Percentiles rank a stretch among this genome's conserved stretches.
Conservation (phyloP, 2,797 vertebrate species). For the Catharus ustulatus region DNA sequence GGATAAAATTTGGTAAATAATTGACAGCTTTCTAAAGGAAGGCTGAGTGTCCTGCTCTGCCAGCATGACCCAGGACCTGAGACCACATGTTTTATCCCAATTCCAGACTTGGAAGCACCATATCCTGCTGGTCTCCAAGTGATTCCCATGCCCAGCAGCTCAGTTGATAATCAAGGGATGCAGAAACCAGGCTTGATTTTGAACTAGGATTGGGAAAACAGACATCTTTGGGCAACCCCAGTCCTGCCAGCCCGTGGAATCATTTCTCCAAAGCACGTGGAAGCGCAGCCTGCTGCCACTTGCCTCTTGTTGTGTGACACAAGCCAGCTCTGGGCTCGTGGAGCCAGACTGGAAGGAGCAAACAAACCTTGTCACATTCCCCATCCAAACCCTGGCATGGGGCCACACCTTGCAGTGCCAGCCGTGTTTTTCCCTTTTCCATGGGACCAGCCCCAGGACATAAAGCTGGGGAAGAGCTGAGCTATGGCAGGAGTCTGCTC, state of each 20-base stretch:
- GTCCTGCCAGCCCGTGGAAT: neutral
- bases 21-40: neutral
- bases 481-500: neutral
- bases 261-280: neutral
- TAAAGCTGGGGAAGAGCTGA: neutral
- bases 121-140: neutral
- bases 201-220: neutral
- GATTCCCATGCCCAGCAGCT: neutral
- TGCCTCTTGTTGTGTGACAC: neutral
- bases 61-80: neutral
- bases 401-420: neutral
- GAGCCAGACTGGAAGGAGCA: conserved; percentile 6
- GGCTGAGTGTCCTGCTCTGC: neutral
- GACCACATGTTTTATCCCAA: accelerated
- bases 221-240: neutral
- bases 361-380: conserved; percentile 24
- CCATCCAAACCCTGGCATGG: neutral
- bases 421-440: conserved; percentile 1
- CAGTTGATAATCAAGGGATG: neutral
- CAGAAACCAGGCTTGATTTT: neutral
- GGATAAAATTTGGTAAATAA: neutral
- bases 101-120: neutral
- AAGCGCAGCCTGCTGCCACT: neutral
- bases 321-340: neutral
- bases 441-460: conserved; percentile 2